Base-by-base conservation (phyloP, 2,113 vertebrate genomes). In the Sturnira hondurensis region DNA sequence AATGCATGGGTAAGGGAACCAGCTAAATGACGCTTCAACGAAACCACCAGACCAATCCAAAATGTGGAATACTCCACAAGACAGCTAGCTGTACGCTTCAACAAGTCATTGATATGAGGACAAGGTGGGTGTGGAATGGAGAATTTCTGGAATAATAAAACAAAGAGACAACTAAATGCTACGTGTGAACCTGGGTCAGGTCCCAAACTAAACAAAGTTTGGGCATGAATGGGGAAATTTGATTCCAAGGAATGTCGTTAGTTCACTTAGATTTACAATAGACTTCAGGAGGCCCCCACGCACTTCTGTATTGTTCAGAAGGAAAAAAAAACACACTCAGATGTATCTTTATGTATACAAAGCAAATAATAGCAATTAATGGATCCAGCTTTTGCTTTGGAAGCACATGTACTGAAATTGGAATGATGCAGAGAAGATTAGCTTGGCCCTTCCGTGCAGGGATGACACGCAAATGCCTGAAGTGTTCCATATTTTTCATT, bases 141-240 rank as follows among this genome's bases (percentile, higher is more conserved):
- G 26, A 43, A 63, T 63, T 24, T 68, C 47, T 68, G 36, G 76
- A 26, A 52, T 31, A 9, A 54, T 14, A 67, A 31, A 54, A 56
- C 13, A 33, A 90, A 81, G 45, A 31, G 76, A n/a, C 63, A 19
- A n/a, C 19, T 28, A 31, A 56, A 56, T 14, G 20, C 50, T 20
- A 14, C 3, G 9, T 56, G 22, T 19, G 76, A 90, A 54, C 20
- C 47, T 24, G 36, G 13, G 20, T 81, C 47, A 14, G 63, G 56
- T 43, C 38, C 65, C 9, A 36, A 33, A 24, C 0, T 13, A 47
- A 80, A n/a, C 5, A 47, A 33, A 24, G 0, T 22, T 56, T 31
- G 63, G 28, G 28, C 8, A 43, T 43, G 45, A 68, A 41, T 65
- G 20, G 36, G 74, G 28, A 81, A 56, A 56, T 43, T 8, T 17